phyloP scores from a whole-genome alignment of 2,797 vertebrate species.

The Phoxinus dragarum region DNA sequence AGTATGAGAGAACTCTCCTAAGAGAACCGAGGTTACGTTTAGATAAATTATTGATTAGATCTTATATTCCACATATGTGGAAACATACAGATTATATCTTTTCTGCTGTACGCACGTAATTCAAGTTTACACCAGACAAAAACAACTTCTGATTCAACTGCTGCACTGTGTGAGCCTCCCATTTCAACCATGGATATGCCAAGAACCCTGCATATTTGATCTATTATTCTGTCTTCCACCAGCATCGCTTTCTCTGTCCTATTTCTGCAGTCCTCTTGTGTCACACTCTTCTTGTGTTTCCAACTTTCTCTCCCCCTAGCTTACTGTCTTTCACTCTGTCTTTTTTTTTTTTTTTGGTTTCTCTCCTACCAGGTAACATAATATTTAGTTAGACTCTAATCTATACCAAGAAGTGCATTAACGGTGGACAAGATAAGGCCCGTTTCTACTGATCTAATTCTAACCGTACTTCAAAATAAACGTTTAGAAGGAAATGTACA shows the following conservation, averaged over 20 bases:
- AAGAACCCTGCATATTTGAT: conserved; percentile 39
- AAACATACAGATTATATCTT: not conserved
- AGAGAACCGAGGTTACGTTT: too few species aligned
- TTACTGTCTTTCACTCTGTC: conserved; percentile 35
- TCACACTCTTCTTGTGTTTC: conserved; percentile 29
- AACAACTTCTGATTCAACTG: conserved; percentile 12
- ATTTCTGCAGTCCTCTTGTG: conserved; percentile 30
- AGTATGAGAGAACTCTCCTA: too few species aligned
- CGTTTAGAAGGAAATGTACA: not conserved
- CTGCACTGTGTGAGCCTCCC: not conserved
- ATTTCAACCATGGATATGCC: conserved; percentile 4
- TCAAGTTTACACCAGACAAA: not conserved
- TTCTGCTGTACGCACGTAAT: not conserved
- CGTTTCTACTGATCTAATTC: not conserved
- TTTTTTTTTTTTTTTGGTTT: conserved; percentile 27
- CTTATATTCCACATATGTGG: not conserved
- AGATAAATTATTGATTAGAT: too few species aligned
- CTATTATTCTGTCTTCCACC: conserved; percentile 37
- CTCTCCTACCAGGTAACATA: conserved; percentile 45
- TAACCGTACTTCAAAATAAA: not conserved
- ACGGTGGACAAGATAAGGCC: not conserved
- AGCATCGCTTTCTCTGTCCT: conserved; percentile 30
- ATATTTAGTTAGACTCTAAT: conserved; percentile 46
- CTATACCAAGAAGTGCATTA: conserved; percentile 23
- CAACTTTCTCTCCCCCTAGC: conserved; percentile 28